A percentile compares a stretch with the other conserved stretches of the same genome.
Evolutionary conservation across 2,113 vertebrate genomes (phyloP).

Genomic region (Ammodytes dubius): DNA sequence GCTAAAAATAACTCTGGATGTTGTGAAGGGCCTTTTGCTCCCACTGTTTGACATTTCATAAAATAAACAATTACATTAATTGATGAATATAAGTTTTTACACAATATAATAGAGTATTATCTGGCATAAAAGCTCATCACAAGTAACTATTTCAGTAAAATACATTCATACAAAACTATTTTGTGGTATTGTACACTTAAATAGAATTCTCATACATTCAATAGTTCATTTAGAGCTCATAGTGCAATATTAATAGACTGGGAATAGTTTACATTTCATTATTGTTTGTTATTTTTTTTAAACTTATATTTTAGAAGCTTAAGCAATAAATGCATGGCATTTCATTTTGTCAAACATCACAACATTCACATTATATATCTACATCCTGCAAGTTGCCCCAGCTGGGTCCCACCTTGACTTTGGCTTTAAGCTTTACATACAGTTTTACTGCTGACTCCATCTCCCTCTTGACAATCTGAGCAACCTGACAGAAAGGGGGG

Average conservation of each 20-base stretch:
- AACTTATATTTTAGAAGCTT: slow-evolving; percentile 8
- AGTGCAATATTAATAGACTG: neutral
- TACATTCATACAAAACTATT: neutral
- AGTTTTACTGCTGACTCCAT: slow-evolving; percentile 94
- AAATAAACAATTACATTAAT: neutral
- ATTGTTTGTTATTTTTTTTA: neutral
- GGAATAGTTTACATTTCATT: slow-evolving; percentile 50
- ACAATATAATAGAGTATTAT: neutral
- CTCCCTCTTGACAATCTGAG: slow-evolving; percentile 95
- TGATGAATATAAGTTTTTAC: neutral
- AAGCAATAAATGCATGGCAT: neutral
- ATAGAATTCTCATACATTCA: slow-evolving; percentile 43
- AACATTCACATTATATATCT: slow-evolving; percentile 82
- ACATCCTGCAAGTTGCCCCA: slow-evolving; percentile 95
- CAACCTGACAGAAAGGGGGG: slow-evolving; percentile 84
- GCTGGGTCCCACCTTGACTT: slow-evolving; percentile 92
- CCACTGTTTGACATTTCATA: neutral
- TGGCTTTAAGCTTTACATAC: slow-evolving; percentile 91
- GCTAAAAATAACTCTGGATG: neutral
- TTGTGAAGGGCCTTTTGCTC: neutral
- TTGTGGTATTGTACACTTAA: neutral
- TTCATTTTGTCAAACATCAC: neutral
- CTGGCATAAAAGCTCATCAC: slow-evolving; percentile 24
- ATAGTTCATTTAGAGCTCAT: slow-evolving; percentile 40
- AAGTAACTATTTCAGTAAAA: neutral